Conservation (phyloP, 2,113 vertebrate species). For the Glaucomys volans region DNA sequence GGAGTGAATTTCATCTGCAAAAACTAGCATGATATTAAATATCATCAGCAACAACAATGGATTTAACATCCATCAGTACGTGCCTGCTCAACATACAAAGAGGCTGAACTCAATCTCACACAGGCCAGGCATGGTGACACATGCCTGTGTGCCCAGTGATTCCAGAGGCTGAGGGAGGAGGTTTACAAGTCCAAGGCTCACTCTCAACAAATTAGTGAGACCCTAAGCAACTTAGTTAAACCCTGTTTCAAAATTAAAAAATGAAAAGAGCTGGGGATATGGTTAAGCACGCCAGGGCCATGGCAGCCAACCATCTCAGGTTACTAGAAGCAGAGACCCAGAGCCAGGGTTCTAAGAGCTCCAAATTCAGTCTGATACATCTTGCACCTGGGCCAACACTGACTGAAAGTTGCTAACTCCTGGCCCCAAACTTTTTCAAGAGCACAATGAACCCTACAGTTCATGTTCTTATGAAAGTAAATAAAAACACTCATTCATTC, state of each 20-base stretch:
- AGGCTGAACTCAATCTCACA: neutral
- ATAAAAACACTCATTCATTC: neutral
- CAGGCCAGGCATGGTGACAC: neutral
- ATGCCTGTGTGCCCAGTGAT: no score
- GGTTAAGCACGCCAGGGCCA: neutral
- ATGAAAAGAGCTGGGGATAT: no score
- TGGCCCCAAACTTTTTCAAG: neutral
- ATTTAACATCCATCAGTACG: neutral
- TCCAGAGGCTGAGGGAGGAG: no score
- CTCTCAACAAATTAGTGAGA: no score
- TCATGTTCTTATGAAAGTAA: neutral
- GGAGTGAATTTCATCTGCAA: slow-evolving; percentile 50
- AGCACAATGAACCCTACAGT: neutral
- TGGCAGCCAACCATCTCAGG: neutral
- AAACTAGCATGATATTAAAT: slow-evolving; percentile 48
- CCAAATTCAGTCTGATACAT: neutral
- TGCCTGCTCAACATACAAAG: neutral
- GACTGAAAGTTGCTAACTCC: neutral
- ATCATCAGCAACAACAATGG: neutral
- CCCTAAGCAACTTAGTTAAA: no score
- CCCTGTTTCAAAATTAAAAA: no score
- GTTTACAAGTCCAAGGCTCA: no score
- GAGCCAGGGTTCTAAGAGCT: neutral
- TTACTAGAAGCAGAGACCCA: neutral
- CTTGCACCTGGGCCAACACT: neutral